Percentiles rank a stretch among this genome's conserved stretches.
Conservation (phyloP, 2,888 invertebrate genomes). For the Hirudinaria manillensis region DNA sequence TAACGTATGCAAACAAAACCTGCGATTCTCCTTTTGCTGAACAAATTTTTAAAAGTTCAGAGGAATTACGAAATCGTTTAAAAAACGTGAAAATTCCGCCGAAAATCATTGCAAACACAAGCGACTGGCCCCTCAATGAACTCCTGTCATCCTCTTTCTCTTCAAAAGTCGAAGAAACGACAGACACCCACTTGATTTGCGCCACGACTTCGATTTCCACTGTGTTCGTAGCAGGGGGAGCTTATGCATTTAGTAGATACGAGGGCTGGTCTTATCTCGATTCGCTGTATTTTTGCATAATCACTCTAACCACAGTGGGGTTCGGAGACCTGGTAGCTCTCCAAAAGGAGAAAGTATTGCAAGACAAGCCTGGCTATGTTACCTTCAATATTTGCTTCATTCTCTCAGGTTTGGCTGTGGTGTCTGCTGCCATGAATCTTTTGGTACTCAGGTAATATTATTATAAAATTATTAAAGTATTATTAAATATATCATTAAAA, state of each 20-base stretch:
- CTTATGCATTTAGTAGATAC: conserved; percentile 85
- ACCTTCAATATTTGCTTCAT: conserved; percentile 94
- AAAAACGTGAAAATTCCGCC: too few relatives aligned
- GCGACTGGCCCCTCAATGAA: neutral
- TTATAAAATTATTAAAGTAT: neutral
- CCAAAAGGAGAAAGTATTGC: conserved; percentile 69
- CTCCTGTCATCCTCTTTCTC: conserved; percentile 61
- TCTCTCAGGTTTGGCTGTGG: conserved; percentile 93
- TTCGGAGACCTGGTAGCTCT: conserved; percentile 99
- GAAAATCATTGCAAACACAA: too few relatives aligned
- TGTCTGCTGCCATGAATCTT: conserved; percentile 94
- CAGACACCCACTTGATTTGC: conserved; percentile 90
- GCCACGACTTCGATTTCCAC: conserved; percentile 69
- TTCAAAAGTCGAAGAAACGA: conserved; percentile 65
- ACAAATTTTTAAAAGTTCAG: too few relatives aligned
- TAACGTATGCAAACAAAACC: too few relatives aligned
- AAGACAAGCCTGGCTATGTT: conserved; percentile 79
- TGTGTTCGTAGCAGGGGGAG: conserved; percentile 89
- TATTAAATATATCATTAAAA: too few relatives aligned
- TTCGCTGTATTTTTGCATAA: conserved; percentile 95
- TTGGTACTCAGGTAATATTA: conserved; percentile 68
- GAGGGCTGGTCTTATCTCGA: conserved; percentile 85
- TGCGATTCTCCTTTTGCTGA: too few relatives aligned
- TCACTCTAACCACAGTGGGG: conserved; percentile 92
- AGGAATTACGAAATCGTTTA: too few relatives aligned